Conservation (phyloP, 2,797 vertebrate species). For the Premnoplex brunnescens region DNA sequence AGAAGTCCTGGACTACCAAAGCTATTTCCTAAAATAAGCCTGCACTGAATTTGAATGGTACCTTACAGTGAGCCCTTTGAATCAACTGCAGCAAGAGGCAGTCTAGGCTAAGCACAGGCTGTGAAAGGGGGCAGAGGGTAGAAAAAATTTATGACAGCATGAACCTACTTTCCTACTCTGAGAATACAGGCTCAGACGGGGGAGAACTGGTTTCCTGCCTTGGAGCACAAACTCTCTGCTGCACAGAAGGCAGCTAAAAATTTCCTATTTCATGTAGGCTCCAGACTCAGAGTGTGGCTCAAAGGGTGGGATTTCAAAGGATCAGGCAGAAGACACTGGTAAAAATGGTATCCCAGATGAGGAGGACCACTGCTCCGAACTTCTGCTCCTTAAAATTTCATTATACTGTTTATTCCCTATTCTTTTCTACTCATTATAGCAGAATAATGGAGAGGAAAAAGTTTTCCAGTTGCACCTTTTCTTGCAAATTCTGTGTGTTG, state of each 20-base stretch:
- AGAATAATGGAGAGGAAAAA: neutral
- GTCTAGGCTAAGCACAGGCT: neutral
- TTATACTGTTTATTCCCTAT: neutral
- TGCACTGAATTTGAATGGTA: neutral
- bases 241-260: neutral
- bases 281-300: neutral
- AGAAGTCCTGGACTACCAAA: neutral
- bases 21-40: neutral
- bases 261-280: neutral
- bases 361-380: neutral
- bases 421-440: neutral
- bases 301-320: neutral
- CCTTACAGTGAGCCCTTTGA: neutral
- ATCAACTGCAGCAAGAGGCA: neutral
- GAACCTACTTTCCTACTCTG: neutral
- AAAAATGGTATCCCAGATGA: neutral
- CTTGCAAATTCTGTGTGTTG: neutral
- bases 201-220: neutral
- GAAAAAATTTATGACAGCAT: neutral
- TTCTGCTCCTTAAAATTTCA: neutral
- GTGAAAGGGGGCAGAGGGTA: neutral
- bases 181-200: neutral
- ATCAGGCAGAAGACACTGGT: neutral
- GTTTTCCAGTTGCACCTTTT: neutral
- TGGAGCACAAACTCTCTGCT: neutral